Percentiles rank a stretch among this genome's conserved stretches.
Evolutionary conservation across 2,113 vertebrate genomes (phyloP).

Genomic region (Mellivora capensis): DNA sequence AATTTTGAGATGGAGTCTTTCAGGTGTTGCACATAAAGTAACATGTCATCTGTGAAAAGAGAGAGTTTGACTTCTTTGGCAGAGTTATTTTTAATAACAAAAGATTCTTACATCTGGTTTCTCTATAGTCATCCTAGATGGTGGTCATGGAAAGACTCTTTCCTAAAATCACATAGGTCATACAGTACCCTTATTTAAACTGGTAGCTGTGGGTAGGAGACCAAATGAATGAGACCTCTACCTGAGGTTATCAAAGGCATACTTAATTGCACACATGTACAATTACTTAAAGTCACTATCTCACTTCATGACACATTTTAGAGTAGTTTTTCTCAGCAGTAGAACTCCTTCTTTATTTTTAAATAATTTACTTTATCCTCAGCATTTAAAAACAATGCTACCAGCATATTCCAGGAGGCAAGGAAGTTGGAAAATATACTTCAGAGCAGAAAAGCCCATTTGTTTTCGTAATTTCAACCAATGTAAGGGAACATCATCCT

Average conservation of each 20-base stretch:
- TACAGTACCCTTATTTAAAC: neutral
- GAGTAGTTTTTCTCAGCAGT: neutral
- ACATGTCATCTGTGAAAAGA: neutral
- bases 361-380: slow-evolving; percentile 6
- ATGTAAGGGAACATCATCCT: neutral
- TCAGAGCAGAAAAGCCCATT: neutral
- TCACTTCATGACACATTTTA: neutral
- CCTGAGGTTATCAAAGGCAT: neutral
- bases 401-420: neutral
- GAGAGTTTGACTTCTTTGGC: neutral
- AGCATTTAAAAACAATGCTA: neutral
- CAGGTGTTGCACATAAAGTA: neutral
- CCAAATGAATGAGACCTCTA: neutral
- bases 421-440: neutral
- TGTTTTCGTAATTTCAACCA: neutral
- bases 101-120: neutral
- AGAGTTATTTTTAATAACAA: neutral
- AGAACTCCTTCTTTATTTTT: slow-evolving; percentile 3
- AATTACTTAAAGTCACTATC: slow-evolving; percentile 9
- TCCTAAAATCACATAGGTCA: neutral
- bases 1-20: neutral
- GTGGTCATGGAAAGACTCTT: neutral
- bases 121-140: neutral
- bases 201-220: neutral
- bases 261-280: neutral